Base-by-base conservation (phyloP, 2,113 vertebrate genomes). In the Nothoprocta perdicaria region DNA sequence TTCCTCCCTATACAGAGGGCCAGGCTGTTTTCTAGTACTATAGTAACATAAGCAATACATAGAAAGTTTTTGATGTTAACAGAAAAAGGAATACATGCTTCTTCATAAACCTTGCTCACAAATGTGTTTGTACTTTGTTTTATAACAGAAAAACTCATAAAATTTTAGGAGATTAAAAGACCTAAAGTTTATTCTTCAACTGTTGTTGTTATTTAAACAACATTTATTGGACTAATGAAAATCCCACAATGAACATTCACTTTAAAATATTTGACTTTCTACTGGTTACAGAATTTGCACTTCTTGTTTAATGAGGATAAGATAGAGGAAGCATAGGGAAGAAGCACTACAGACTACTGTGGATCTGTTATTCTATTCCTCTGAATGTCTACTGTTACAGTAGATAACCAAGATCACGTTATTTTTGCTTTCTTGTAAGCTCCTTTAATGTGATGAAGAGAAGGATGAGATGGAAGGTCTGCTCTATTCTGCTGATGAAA, bases 191-290 rank as follows among this genome's bases (percentile, higher is more conserved):
- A 53, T 63, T 24, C 9, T 61, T 65, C 18, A 45, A 10, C 4
- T 26, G 12, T 7, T 46, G 3, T 71, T 80, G 19, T 38, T 86
- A 46, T 65, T 82, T 77, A 43, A 2, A 38, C 35, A 38, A 38
- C 1, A 0, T 67, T 72, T 11, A 29, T 17, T 46, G 7, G 12
- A 5, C 24, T 61, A 62, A 46, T 15, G 21, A 4, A 88, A 86
- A 26, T 27, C 40, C 3, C 60, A 23, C 6, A 79, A 40, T 0
- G 0, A 35, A 2, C 6, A 26, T 53, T 81, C 1, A 0, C 18
- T 84, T 81, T 19, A 66, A 66, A 88, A 53, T 84, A 73, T 9
- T 40, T 26, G 8, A 3, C 10, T 92, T 86, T 75, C 50, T 80
- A 23, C 9, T 33, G 2, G 2, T 63, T 80, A 23, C 75, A 65